Percentiles rank a stretch among this genome's conserved stretches.
Evolutionary conservation across 2,888 invertebrate species (phyloP).

Genomic region (Maniola hyperantus): DNA sequence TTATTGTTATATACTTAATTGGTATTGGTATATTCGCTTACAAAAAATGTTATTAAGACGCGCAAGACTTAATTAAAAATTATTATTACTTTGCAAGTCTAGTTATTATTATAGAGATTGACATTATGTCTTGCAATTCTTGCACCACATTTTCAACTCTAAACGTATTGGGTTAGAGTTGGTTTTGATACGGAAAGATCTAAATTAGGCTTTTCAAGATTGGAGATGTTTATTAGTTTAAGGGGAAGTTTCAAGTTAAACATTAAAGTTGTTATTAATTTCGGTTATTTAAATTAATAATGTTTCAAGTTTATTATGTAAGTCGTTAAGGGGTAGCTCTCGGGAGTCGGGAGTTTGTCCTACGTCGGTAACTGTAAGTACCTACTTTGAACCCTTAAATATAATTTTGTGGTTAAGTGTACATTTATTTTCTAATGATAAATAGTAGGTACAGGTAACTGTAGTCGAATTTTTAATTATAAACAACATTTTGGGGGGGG

Average conservation of each 20-base stretch:
- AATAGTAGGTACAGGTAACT: too few relatives aligned
- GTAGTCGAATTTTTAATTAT: too few relatives aligned
- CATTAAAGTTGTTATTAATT: slow-evolving; percentile 13
- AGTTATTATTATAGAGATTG: neutral
- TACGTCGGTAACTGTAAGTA: neutral
- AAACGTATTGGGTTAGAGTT: fast-evolving
- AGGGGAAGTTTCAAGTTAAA: neutral
- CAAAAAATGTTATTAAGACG: too few relatives aligned
- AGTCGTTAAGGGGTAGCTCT: neutral
- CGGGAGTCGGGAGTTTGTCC: neutral
- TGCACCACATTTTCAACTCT: neutral
- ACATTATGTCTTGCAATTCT: neutral
- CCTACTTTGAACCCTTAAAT: neutral
- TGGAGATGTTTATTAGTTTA: slow-evolving; percentile 2
- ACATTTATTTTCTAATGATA: neutral
- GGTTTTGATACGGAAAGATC: neutral
- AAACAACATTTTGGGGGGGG: too few relatives aligned
- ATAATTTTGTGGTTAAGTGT: neutral
- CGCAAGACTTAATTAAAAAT: neutral
- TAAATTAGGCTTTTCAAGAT: neutral
- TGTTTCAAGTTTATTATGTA: neutral
- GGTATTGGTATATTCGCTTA: too few relatives aligned
- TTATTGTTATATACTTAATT: too few relatives aligned
- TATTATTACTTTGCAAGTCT: neutral
- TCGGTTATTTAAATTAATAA: slow-evolving; percentile 14